Evolutionary conservation across 2,888 invertebrate species (phyloP).

Genomic region (Pheosia gnoma): DNA sequence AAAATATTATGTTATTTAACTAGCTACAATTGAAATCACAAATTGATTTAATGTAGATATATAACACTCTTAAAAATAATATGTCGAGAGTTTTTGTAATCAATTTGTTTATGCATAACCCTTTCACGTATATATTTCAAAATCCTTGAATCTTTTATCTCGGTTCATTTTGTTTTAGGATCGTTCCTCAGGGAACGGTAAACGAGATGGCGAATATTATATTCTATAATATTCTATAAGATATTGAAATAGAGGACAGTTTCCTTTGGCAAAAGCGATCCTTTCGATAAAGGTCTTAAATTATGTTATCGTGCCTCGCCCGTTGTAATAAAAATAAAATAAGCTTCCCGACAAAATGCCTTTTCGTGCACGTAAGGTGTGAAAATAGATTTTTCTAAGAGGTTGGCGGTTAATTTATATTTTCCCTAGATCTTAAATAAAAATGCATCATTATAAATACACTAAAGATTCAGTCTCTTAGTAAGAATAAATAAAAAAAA

Average conservation of each 20-base stretch:
- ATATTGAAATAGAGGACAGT: conserved; percentile 40
- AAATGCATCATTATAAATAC: no score
- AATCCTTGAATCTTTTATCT: conserved; percentile 37
- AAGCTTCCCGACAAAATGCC: conserved; percentile 38
- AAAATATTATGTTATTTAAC: no score
- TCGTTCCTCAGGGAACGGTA: conserved; percentile 60
- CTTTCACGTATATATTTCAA: neutral
- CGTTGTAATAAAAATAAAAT: conserved; percentile 56
- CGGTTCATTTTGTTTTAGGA: conserved; percentile 61
- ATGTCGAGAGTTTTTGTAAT: neutral
- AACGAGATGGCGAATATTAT: conserved; percentile 55
- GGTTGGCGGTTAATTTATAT: neutral
- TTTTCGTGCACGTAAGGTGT: conserved; percentile 35
- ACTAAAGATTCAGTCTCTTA: no score
- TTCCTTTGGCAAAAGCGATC: conserved; percentile 49
- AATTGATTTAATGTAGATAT: neutral
- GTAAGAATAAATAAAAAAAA: no score
- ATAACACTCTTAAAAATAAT: neutral
- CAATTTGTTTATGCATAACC: neutral
- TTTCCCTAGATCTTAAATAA: no score
- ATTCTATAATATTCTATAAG: conserved; percentile 50
- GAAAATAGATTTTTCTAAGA: conserved; percentile 32
- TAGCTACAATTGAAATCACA: no score
- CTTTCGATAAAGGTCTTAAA: conserved; percentile 62
- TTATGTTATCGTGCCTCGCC: conserved; percentile 61